Base-by-base conservation (phyloP, 2,113 vertebrate species). In the Psilopsiagon aurifrons region DNA sequence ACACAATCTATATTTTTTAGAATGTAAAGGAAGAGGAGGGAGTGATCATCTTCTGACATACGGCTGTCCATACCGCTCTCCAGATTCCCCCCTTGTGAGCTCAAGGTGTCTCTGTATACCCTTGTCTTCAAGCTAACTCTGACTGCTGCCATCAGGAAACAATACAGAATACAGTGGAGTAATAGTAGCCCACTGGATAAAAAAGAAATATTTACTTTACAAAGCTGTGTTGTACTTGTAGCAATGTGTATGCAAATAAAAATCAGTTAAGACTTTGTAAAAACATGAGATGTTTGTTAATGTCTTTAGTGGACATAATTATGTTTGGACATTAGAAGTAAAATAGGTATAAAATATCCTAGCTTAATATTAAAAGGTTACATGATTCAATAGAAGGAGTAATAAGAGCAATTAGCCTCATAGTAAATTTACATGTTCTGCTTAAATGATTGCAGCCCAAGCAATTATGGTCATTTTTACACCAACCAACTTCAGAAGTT, bases 361-460 rank as follows among this genome's bases (percentile, higher is more conserved):
- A 39, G 37, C 17, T 90, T 66, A 71, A 27, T 88, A 77, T 49
- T n/a, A 37, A 91, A 94, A 88, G 43, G 29, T 80, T 92, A 37
- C 33, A 31, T 7, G 2, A 27, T 85, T 94, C 54, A 57, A 79
- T 85, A 80, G 90, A 83, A 88, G 15, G 24, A 43, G 12, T 51
- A 90, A 51, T 80, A 91, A 85, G 35, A 92, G 7, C 47, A 92
- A 85, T 90, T 92, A 93, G 23, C 33, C 67, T 85, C 68, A 49
- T 24, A 49, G 46, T 57, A 39, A 89, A 73, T 94, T 73, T 93
- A 52, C 85, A 47, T 41, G 39, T 83, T 73, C 67, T 79, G n/a
- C 35, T 80, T 87, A 83, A 83, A 77, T 59, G 10, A 86, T 95
- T 83, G 25, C 49, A 85, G 44, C 76, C 52, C 29, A 52, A 86